Conservation (phyloP, 2,888 invertebrate species). For the Sesia bembeciformis region DNA sequence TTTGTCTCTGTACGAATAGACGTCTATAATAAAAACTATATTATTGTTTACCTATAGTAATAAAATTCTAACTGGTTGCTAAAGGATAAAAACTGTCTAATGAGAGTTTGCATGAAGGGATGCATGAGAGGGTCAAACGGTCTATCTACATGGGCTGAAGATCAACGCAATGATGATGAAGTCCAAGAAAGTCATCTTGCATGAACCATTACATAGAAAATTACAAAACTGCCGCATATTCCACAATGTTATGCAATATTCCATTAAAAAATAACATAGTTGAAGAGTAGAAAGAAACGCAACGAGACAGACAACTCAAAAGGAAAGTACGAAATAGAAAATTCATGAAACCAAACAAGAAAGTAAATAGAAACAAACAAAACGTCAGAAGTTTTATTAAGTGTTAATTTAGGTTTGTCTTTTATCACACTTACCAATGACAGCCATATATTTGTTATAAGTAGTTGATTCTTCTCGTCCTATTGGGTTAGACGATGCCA, state of each 20-base stretch:
- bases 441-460: conserved; percentile 96
- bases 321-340: conserved; percentile 28
- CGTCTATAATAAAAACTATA: no score
- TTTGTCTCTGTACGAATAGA: no score
- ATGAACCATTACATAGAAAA: background rate
- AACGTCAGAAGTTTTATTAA: conserved; percentile 62
- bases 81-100: conserved; percentile 13
- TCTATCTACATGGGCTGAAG: background rate
- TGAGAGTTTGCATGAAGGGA: conserved; percentile 39
- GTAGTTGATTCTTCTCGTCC: conserved; percentile 97
- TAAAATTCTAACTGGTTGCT: background rate
- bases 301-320: conserved; percentile 27
- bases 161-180: conserved; percentile 18
- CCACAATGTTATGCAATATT: conserved; percentile 69
- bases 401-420: conserved; percentile 68
- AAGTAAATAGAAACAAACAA: conserved; percentile 35
- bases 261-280: conserved; percentile 44
- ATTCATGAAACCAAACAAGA: conserved; percentile 13
- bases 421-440: conserved; percentile 90
- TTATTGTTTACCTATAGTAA: background rate
- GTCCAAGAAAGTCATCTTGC: background rate
- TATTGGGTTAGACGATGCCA: conserved; percentile 81
- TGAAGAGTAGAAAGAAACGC: conserved; percentile 36
- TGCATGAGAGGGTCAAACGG: conserved; percentile 30
- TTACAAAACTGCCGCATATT: conserved; percentile 65